These are phyloP conservation scores for Hormiphora californensis DNA, from an alignment of 37 sponge, comb jelly and placozoan species.

Conservation along the genomic window DNA sequence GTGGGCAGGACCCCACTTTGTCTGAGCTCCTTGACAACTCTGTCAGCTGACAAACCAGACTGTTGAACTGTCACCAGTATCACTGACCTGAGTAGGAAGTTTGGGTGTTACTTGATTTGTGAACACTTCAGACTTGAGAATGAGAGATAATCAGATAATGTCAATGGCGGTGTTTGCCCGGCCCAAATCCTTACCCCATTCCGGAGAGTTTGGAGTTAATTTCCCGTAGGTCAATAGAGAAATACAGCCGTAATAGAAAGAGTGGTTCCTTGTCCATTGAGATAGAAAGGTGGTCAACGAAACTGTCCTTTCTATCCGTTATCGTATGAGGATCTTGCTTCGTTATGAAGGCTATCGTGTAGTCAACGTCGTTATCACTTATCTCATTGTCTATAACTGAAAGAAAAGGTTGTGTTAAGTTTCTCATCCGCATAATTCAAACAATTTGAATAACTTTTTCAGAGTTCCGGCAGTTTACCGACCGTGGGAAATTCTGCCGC, in stretches of 20 bases:
- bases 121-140: too few relatives aligned
- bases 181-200: too few relatives aligned
- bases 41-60: background rate
- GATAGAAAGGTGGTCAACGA: background rate
- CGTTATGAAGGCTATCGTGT: background rate
- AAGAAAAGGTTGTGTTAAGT: too few relatives aligned
- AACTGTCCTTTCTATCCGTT: background rate
- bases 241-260: background rate
- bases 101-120: too few relatives aligned
- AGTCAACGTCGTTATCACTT: background rate
- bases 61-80: too few relatives aligned
- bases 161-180: too few relatives aligned
- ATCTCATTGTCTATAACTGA: background rate
- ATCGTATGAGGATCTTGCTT: constrained; percentile 1
- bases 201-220: background rate
- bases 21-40: background rate
- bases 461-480: too few relatives aligned
- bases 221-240: background rate
- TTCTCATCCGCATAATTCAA: too few relatives aligned
- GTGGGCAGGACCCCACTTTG: background rate
- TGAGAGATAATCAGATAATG: too few relatives aligned
- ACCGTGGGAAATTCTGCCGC: too few relatives aligned
- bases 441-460: too few relatives aligned
- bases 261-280: background rate
- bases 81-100: too few relatives aligned